A percentile compares a stretch with the other conserved stretches of the same genome.
Conservation (phyloP, 2,888 invertebrate genomes). For the Caenorhabditis sp. region DNA sequence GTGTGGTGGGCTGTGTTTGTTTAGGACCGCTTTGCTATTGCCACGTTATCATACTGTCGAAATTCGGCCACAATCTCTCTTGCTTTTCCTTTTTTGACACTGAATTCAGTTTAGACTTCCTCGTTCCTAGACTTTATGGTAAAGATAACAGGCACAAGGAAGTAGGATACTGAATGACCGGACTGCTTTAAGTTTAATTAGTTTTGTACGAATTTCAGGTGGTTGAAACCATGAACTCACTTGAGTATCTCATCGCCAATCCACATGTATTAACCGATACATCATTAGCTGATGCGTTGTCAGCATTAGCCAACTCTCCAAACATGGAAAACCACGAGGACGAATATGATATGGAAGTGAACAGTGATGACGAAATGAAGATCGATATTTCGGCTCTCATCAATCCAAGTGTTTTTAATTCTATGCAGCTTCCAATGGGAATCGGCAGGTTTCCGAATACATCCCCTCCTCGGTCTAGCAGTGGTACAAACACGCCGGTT, state of each 20-base stretch:
- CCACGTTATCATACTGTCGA: slow-evolving; percentile 50
- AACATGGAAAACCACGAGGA: slow-evolving; percentile 52
- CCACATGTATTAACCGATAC: slow-evolving; percentile 30
- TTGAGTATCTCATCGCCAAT: slow-evolving; percentile 55
- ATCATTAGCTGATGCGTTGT: slow-evolving; percentile 32
- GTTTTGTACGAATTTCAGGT: slow-evolving; percentile 20
- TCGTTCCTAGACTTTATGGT: slow-evolving; percentile 11
- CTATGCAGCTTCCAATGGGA: slow-evolving; percentile 35
- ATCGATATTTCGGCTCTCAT: slow-evolving; percentile 60
- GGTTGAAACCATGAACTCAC: slow-evolving; percentile 52
- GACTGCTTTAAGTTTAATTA: neutral
- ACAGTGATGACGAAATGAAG: slow-evolving; percentile 66
- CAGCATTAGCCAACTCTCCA: slow-evolving; percentile 34
- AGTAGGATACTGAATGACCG: neutral
- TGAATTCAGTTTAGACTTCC: slow-evolving; percentile 10
- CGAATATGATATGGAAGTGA: slow-evolving; percentile 53
- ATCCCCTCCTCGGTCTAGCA: slow-evolving; percentile 42
- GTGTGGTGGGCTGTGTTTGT: slow-evolving; percentile 49
- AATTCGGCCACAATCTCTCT: slow-evolving; percentile 34
- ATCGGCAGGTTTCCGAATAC: slow-evolving; percentile 57
- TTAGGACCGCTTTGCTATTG: slow-evolving; percentile 52
- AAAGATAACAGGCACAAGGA: neutral
- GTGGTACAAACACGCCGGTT: slow-evolving; percentile 52
- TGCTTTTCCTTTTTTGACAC: slow-evolving; percentile 6
- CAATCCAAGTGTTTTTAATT: slow-evolving; percentile 41